Conservation (phyloP, 2,113 vertebrate species). For the Pituophis catenifer region DNA sequence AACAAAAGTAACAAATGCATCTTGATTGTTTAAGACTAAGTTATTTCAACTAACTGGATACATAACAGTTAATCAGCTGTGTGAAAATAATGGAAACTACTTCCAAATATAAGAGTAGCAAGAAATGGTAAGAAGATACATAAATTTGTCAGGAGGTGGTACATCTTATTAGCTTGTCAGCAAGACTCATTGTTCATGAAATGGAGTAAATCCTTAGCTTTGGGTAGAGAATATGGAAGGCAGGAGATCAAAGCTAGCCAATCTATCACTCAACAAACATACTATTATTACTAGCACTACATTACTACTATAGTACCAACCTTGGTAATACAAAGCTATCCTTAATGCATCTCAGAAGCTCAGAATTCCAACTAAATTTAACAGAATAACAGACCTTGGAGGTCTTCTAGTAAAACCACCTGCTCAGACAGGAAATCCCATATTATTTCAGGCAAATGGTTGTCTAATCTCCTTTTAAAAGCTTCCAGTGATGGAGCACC, state of each 20-base stretch:
- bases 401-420: neutral
- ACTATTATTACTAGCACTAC: neutral
- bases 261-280: neutral
- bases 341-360: neutral
- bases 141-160: neutral
- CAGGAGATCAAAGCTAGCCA: neutral
- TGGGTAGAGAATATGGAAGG: neutral
- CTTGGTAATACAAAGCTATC: neutral
- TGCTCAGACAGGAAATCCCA: neutral
- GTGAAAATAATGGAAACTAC: neutral
- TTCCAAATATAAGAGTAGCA: neutral
- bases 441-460: neutral
- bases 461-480: neutral
- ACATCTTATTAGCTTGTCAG: neutral
- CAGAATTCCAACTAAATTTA: neutral
- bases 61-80: neutral
- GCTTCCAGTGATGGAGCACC: neutral
- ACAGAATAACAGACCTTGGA: neutral
- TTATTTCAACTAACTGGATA: neutral
- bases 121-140: neutral
- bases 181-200: neutral
- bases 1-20: neutral
- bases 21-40: neutral
- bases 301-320: neutral
- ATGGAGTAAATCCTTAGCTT: neutral